Conservation (phyloP, 2,113 vertebrate genomes). For the Coracopsis vasa region DNA sequence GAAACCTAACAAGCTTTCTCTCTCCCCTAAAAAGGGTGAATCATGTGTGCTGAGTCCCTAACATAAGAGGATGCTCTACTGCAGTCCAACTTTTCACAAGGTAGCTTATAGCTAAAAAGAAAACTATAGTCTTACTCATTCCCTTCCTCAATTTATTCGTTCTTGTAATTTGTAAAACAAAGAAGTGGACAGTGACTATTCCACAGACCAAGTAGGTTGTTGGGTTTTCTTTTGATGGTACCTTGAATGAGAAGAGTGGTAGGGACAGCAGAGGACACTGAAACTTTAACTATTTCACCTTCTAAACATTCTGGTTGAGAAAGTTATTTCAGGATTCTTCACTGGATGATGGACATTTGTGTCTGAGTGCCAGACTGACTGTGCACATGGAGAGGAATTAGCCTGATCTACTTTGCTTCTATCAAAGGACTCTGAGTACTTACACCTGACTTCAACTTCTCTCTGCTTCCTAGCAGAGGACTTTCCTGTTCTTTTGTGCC, state of each 20-base stretch:
- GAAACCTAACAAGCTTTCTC: background rate
- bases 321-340: background rate
- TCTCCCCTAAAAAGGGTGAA: background rate
- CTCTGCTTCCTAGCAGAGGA: background rate
- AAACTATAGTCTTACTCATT: background rate
- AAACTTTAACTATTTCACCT: background rate
- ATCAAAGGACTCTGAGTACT: background rate
- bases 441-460: background rate
- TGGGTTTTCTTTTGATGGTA: background rate
- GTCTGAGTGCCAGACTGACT: background rate
- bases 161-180: background rate
- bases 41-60: background rate
- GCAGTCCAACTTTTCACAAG: background rate
- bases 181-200: background rate
- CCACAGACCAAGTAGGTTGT: background rate
- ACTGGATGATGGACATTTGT: background rate
- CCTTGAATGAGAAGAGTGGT: background rate
- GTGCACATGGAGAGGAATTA: background rate
- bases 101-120: background rate
- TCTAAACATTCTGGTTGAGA: background rate
- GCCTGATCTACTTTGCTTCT: background rate
- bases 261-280: background rate
- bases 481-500: background rate
- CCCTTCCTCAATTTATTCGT: background rate
- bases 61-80: background rate